These are phyloP conservation scores for Ariopsis seemanni DNA, from an alignment of 2,113 vertebrate species.

Conservation along the genomic window DNA sequence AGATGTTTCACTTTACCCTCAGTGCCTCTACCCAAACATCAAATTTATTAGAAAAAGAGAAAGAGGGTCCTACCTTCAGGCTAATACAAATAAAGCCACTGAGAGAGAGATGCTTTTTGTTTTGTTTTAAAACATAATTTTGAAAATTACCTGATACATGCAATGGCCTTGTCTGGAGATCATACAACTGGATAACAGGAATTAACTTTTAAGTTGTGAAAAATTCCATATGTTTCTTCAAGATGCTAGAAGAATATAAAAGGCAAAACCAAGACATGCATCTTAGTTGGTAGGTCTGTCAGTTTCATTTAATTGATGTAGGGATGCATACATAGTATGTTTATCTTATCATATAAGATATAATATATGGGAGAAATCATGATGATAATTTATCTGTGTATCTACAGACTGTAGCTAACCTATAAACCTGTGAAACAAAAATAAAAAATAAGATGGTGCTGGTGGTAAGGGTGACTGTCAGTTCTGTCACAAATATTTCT, in stretches of 20 bases:
- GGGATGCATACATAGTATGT: background rate
- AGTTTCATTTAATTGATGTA: background rate
- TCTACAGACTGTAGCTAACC: too few species aligned
- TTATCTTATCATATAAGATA: background rate
- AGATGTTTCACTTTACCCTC: background rate
- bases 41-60: constrained; percentile 32
- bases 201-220: background rate
- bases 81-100: constrained; percentile 15
- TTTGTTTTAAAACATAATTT: background rate
- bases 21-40: constrained; percentile 13
- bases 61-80: constrained; percentile 12
- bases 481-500: background rate
- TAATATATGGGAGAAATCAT: background rate
- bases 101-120: background rate
- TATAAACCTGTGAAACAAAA: background rate
- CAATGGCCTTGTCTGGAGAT: background rate
- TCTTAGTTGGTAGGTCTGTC: background rate
- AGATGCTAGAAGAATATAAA: background rate
- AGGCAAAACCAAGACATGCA: background rate
- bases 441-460: background rate
- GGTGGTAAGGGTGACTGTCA: background rate
- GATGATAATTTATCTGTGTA: background rate
- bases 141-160: background rate
- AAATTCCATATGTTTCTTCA: background rate
- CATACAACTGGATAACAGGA: background rate